Evolutionary conservation across 2,888 invertebrate species (phyloP).

Genomic region (Andrena praecox): DNA sequence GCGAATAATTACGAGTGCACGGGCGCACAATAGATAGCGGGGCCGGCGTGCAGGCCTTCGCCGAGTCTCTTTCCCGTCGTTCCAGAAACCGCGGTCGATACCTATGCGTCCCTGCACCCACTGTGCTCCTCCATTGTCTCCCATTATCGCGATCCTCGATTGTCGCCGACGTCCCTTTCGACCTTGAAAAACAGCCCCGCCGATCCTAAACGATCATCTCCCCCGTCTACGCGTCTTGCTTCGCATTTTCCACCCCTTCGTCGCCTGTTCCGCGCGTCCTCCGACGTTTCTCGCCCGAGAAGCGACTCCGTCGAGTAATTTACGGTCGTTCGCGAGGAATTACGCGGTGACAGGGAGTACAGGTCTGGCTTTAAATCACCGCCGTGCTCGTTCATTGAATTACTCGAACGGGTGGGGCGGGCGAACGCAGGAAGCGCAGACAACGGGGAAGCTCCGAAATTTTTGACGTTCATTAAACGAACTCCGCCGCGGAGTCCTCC

Average conservation of each 20-base stretch:
- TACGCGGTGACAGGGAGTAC: background rate
- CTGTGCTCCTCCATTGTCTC: slow-evolving; percentile 46
- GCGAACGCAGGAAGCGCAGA: background rate
- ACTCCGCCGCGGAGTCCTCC: background rate
- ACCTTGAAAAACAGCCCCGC: slow-evolving; percentile 40
- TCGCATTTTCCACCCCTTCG: background rate
- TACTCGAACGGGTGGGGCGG: background rate
- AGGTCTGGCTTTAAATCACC: slow-evolving; percentile 17
- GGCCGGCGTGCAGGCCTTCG: slow-evolving; percentile 33
- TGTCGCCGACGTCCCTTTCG: slow-evolving; percentile 43
- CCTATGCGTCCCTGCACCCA: slow-evolving; percentile 20
- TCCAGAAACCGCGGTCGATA: slow-evolving; percentile 63
- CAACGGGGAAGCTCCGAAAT: slow-evolving; percentile 21
- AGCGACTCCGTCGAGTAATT: slow-evolving; percentile 14
- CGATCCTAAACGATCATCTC: slow-evolving; percentile 51
- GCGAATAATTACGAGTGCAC: slow-evolving; percentile 65
- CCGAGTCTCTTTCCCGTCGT: slow-evolving; percentile 50
- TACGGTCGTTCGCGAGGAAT: slow-evolving; percentile 13
- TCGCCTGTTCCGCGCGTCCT: background rate
- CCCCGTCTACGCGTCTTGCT: background rate
- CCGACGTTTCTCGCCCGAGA: background rate
- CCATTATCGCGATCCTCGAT: slow-evolving; percentile 58
- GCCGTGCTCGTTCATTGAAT: slow-evolving; percentile 22
- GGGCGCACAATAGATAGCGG: slow-evolving; percentile 58
- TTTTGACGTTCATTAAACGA: slow-evolving; percentile 49